A percentile compares a stretch with the other conserved stretches of the same genome.
Evolutionary conservation across 1,140 invertebrate species (phyloP).

Genomic region (Episyrphus balteatus): DNA sequence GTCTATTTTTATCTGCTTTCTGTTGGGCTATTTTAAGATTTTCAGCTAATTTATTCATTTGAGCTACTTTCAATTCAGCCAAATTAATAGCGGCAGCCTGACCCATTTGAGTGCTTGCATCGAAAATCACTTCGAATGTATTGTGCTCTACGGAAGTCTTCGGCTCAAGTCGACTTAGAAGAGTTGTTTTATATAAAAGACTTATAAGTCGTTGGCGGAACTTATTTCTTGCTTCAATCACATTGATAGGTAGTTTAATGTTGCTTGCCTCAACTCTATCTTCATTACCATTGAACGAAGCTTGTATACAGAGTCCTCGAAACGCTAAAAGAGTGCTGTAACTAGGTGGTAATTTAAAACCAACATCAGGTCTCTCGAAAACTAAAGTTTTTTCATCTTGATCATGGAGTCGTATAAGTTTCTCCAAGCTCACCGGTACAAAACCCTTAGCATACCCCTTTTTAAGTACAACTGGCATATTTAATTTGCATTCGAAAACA

Average conservation of each 20-base stretch:
- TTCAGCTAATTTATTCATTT: too few species aligned
- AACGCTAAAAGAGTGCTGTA: conserved; percentile 27
- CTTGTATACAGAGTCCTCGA: conserved; percentile 24
- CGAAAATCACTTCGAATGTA: too few species aligned
- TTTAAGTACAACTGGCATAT: conserved; percentile 2
- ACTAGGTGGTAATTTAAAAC: conserved; percentile 17
- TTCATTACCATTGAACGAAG: not conserved
- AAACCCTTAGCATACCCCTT: not conserved
- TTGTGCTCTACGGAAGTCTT: not conserved
- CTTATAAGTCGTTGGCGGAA: conserved; percentile 22
- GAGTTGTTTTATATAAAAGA: conserved; percentile 21
- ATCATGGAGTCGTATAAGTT: not conserved
- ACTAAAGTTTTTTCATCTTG: not conserved
- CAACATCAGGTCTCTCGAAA: not conserved
- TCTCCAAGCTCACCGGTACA: not conserved
- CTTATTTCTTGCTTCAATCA: conserved; percentile 6
- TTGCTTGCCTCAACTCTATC: not conserved
- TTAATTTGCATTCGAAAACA: conserved; percentile 8
- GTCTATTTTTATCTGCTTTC: too few species aligned
- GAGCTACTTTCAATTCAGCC: too few species aligned
- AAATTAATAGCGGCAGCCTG: too few species aligned
- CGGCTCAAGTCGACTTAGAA: conserved; percentile 21
- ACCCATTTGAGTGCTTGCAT: too few species aligned
- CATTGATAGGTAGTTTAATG: not conserved
- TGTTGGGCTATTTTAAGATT: too few species aligned